A percentile compares a stretch with the other conserved stretches of the same genome.
Evolutionary conservation across 2,113 vertebrate genomes (phyloP).

Genomic region (Myrmecophaga tridactyla): DNA sequence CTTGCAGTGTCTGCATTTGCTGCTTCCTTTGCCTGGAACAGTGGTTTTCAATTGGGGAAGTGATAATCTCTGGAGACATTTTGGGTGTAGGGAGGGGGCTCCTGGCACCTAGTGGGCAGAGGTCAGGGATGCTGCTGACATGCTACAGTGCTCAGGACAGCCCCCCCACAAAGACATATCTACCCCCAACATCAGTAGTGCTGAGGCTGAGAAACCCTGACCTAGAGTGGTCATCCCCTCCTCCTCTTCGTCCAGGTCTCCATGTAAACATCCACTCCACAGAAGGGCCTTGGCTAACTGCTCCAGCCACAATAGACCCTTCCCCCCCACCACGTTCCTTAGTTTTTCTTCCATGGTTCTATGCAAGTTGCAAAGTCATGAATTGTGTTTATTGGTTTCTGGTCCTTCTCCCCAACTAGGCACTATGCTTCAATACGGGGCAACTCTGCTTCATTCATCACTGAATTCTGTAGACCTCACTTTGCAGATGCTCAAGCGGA

Average conservation of each 20-base stretch:
- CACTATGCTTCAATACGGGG: neutral
- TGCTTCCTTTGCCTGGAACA: neutral
- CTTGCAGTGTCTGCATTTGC: accelerated
- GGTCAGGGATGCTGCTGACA: neutral
- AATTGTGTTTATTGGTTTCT: neutral
- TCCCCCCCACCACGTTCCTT: neutral
- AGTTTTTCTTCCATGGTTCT: neutral
- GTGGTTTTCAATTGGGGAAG: neutral
- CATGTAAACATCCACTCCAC: neutral
- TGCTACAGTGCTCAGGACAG: neutral
- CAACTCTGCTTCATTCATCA: neutral
- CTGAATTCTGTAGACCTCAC: neutral
- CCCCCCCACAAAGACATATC: accelerated
- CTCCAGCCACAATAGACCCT: neutral
- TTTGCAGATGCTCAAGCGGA: neutral
- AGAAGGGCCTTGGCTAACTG: neutral
- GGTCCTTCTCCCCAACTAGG: neutral
- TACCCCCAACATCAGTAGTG: neutral
- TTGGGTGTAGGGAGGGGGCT: neutral
- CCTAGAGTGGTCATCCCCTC: accelerated
- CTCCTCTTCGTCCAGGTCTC: neutral
- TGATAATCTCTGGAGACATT: neutral
- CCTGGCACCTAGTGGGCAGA: neutral
- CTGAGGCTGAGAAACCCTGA: neutral
- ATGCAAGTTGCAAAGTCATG: neutral